Base-by-base conservation (phyloP, 2,888 invertebrate species). In the Microctonus aethiopoides region DNA sequence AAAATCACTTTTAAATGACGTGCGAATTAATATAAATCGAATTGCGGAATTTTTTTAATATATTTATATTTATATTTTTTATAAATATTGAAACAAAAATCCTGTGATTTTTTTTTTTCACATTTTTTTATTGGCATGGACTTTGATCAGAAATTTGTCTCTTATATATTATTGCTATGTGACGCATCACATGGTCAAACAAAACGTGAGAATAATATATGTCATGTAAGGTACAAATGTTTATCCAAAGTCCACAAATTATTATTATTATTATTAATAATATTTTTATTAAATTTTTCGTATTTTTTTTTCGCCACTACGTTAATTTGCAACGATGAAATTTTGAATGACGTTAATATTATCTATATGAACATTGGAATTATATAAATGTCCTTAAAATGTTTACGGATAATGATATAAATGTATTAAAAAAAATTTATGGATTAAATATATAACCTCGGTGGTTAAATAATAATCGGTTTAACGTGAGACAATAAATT, bases 401-500 rank as follows among this genome's bases (percentile, higher is more conserved):
- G 32, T n/a, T n/a, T n/a, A n/a, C n/a, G n/a, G n/a, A n/a, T n/a
- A n/a, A n/a, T n/a, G n/a, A n/a, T n/a, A n/a, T n/a, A 29, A 29
- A 29, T 29, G 29, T 29, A 29, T 5, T 29, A 29, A 59, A 34
- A 11, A 20, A 11, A 32, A 57, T 59, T 16, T 36, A 7, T 7
- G 16, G 16, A 39, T 16, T 16, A 16, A 2, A 46, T 20, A 46
- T 16, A n/a, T 46, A 46, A 46, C 46, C 5, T 20, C 16, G 20
- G 16, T 10, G 32, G n/a, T 34, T 34, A 10, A 20, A 34, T 59
- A 57, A 36, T 52, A 52, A 20, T 52, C 51, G 9, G 22, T 60
- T 36, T 36, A 36, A 60, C 13, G 16, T 11, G 34, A 60, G 36
- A 36, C 60, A 62, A 46, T 62, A 46, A 70, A 68, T 74, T 63